Percentiles rank a stretch among this genome's conserved stretches.
phyloP scores from a whole-genome alignment of 2,888 invertebrate species.

The Caenorhabditis imperialis region DNA sequence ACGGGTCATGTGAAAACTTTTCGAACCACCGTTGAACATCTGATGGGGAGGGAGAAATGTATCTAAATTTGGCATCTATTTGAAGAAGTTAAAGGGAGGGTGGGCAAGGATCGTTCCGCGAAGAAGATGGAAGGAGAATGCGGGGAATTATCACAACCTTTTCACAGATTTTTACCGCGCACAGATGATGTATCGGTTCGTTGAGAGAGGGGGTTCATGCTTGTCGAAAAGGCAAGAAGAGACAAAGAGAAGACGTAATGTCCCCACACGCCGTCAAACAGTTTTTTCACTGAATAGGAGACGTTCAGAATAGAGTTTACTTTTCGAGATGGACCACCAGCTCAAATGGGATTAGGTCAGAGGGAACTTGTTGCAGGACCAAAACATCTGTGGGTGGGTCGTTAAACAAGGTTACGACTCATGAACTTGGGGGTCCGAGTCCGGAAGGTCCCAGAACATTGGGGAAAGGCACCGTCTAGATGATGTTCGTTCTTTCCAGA shows the following conservation, averaged over 20 bases:
- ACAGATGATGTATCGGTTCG: slow-evolving; percentile 32
- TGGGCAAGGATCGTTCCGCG: slow-evolving; percentile 11
- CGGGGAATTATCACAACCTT: slow-evolving; percentile 26
- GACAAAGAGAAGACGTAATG: slow-evolving; percentile 8
- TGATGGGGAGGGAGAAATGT: slow-evolving; percentile 4
- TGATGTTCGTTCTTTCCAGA: slow-evolving; percentile 3
- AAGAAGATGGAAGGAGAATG: background rate
- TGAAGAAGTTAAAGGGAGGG: background rate
- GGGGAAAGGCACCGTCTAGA: no score
- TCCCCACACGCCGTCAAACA: slow-evolving; percentile 5
- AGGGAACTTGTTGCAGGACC: slow-evolving; percentile 11
- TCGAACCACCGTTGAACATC: slow-evolving; percentile 5
- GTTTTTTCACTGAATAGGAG: background rate
- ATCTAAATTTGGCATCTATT: slow-evolving; percentile 33
- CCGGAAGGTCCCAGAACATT: no score
- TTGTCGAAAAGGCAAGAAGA: slow-evolving; percentile 9
- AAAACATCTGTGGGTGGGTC: background rate
- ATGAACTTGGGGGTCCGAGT: slow-evolving; percentile 11
- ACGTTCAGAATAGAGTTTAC: slow-evolving; percentile 4
- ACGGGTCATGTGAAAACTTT: slow-evolving; percentile 28
- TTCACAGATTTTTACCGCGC: slow-evolving; percentile 6
- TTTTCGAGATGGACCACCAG: no score
- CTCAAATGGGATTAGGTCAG: no score
- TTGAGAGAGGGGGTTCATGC: slow-evolving; percentile 8
- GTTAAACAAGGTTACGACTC: slow-evolving; percentile 6